Evolutionary conservation across 2,113 vertebrate genomes (phyloP).

Genomic region (Gadus macrocephalus): DNA sequence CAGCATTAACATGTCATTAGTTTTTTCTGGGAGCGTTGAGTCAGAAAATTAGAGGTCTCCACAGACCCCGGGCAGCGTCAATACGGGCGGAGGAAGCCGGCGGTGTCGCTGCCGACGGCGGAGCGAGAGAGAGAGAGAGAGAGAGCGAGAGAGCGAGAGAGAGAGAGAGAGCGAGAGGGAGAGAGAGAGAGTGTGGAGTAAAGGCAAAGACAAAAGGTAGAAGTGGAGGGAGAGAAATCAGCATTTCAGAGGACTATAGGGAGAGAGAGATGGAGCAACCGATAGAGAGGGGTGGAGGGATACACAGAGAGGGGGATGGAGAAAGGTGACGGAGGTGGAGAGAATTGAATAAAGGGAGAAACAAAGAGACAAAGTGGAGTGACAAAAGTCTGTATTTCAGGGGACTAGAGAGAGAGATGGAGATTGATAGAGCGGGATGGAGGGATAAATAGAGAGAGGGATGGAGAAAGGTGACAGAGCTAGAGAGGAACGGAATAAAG

Average conservation of each 20-base stretch:
- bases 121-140: conserved; percentile 13
- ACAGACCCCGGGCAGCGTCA: conserved; percentile 50
- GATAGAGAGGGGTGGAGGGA: too few relatives aligned
- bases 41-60: conserved; percentile 69
- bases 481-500: not conserved
- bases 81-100: conserved; percentile 26
- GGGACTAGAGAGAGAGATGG: conserved; percentile 4
- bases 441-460: too few relatives aligned
- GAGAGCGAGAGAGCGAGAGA: too few relatives aligned
- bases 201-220: not conserved
- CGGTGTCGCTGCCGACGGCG: conserved; percentile 39
- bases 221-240: conserved; percentile 16
- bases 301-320: too few relatives aligned
- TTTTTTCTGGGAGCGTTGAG: conserved; percentile 62
- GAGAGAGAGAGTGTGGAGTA: too few relatives aligned
- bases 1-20: conserved; percentile 72
- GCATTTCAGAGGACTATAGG: conserved; percentile 16
- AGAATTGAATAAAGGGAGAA: too few relatives aligned
- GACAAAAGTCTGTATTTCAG: conserved; percentile 4
- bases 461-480: not conserved
- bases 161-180: too few relatives aligned
- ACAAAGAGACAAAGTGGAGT: conserved; percentile 21
- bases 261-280: too few relatives aligned
- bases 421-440: too few relatives aligned
- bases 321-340: not conserved